These are phyloP conservation scores for Xanthia icteritia DNA, from an alignment of 2,888 invertebrate species.

Conservation along the genomic window DNA sequence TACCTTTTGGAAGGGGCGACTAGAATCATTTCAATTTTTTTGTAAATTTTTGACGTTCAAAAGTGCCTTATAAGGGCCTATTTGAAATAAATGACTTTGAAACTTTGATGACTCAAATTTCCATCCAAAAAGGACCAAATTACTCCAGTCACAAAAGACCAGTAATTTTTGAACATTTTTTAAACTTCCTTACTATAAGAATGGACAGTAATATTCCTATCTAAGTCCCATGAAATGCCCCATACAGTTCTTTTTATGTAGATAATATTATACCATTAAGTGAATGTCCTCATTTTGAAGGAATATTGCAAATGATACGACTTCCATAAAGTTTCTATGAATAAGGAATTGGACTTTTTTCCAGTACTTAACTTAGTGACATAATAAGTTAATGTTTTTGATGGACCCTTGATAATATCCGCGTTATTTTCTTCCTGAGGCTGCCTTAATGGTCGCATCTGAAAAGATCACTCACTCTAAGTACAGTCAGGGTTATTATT, in stretches of 20 bases:
- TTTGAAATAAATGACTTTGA: too few relatives aligned
- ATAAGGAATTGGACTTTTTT: conserved; percentile 9
- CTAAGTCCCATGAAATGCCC: neutral
- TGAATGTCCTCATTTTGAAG: conserved; percentile 26
- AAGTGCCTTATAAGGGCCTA: too few relatives aligned
- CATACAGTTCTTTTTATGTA: conserved; percentile 29
- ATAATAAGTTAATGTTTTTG: conserved; percentile 29
- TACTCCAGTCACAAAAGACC: neutral
- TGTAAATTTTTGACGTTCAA: too few relatives aligned
- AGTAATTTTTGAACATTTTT: neutral
- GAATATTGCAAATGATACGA: conserved; percentile 18
- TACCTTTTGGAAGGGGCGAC: too few relatives aligned
- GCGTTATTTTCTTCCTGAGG: conserved; percentile 27
- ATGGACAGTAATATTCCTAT: neutral
- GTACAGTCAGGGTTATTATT: neutral
- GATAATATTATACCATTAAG: conserved; percentile 30
- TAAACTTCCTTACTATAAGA: neutral
- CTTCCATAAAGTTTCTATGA: conserved; percentile 28
- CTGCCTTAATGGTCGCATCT: conserved; percentile 21
- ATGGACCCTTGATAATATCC: conserved; percentile 19
- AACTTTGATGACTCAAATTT: neutral
- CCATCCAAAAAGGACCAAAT: neutral
- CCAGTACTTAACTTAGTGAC: conserved; percentile 12
- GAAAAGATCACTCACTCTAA: conserved; percentile 5
- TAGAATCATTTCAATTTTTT: too few relatives aligned